These are phyloP conservation scores for Stenopsyche tienmushanensis DNA, from an alignment of 1,140 invertebrate species.

Conservation along the genomic window DNA sequence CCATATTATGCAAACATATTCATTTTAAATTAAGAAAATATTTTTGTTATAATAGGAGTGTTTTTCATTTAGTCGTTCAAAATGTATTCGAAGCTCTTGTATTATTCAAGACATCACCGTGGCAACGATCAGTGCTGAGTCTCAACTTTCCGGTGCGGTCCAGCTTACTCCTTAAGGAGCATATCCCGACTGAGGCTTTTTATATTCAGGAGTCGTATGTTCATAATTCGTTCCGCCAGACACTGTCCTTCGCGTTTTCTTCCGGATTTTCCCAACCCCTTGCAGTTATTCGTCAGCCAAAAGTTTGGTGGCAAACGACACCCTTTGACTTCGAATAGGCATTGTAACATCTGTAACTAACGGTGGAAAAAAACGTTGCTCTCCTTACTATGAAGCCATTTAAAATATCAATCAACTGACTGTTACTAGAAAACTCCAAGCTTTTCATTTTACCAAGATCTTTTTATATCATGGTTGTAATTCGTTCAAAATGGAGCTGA, in stretches of 20 bases:
- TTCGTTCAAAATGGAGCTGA: not conserved
- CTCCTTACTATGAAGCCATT: too few species aligned
- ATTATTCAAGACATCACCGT: too few species aligned
- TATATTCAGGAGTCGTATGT: conserved; percentile 33
- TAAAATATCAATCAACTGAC: too few species aligned
- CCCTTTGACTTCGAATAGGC: not conserved
- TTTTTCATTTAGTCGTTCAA: too few species aligned
- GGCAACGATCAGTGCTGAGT: too few species aligned
- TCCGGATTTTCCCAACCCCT: not conserved
- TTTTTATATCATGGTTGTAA: not conserved
- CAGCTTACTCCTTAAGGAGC: too few species aligned
- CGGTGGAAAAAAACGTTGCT: too few species aligned
- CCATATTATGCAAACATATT: too few species aligned
- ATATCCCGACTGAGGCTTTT: conserved; percentile 2
- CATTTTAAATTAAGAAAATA: too few species aligned
- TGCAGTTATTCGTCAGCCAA: not conserved
- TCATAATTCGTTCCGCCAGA: conserved; percentile 35
- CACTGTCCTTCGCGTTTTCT: not conserved
- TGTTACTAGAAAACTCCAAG: not conserved
- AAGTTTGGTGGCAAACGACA: not conserved
- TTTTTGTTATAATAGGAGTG: too few species aligned
- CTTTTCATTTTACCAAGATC: not conserved
- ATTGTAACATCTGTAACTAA: not conserved
- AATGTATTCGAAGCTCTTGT: too few species aligned
- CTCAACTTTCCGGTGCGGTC: too few species aligned